Evolutionary conservation across 2,797 vertebrate species (phyloP), one percentile per base, ranked within the genome.

Genomic region (Molossus molossus): DNA sequence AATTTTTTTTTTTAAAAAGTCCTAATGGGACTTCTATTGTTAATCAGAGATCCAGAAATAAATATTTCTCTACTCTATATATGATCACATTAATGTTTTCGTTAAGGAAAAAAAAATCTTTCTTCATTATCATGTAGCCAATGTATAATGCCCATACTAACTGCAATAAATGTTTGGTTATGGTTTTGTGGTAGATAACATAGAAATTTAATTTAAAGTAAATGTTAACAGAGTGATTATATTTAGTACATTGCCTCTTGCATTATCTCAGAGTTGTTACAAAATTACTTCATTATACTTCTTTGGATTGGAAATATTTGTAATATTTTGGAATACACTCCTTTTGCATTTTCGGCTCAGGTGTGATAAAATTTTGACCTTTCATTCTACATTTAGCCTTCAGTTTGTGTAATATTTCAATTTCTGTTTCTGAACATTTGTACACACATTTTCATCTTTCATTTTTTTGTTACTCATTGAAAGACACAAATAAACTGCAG

Each of bases 401-500:
- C 3, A 25, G 8, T 70, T 87, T 88, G 50, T 84, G 3, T 58
- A 80, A 67, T 81, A 75, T n/a, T 65, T 65, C 29, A 65, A 1
- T 67, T 33, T 65, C 64, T 48, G 70, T 15, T 73, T 27, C 70
- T 73, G 40, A 48, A 12, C 23, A 73, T 33, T 6, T 73, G 13
- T 15, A 73, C 70, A 48, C 40, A 23, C 33, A 69, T 20, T 97
- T 95, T 91, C 79, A 77, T 60, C 55, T 76, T 77, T 2, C 14
- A 80, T 5, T 7, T 86, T 86, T 89, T 2, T 75, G 1, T 83
- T 79, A 21, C 11, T 53, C 13, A 2, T 40, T 87, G 17, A 93
- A 80, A 57, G 40, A 60, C 21, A 12, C 57, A 58, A 65, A 55
- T 14, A 65, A 17, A 33, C 95, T 73, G 5, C 1, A 15, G 3